These are phyloP conservation scores for Balearica regulorum DNA, from an alignment of 2,797 vertebrate genomes.

Conservation along the genomic window DNA sequence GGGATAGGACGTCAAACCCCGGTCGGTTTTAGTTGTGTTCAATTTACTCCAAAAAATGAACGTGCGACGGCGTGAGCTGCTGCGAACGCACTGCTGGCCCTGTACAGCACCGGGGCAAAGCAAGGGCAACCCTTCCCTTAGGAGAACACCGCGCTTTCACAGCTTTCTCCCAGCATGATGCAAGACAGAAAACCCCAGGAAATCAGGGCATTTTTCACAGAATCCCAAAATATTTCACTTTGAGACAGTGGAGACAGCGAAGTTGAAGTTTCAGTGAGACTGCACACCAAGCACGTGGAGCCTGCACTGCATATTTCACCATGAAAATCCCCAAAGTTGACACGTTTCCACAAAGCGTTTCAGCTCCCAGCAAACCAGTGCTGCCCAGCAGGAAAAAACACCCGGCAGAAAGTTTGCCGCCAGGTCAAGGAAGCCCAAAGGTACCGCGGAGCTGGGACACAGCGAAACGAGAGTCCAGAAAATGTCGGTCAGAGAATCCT, in stretches of 20 bases:
- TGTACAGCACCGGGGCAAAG: rapidly evolving
- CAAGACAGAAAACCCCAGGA: not conserved
- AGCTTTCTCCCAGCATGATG: not conserved
- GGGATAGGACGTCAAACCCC: not conserved
- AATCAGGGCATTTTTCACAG: rapidly evolving
- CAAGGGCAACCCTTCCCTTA: rapidly evolving
- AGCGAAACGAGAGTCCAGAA: rapidly evolving
- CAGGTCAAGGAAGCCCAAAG: not conserved
- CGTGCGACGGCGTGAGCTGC: rapidly evolving
- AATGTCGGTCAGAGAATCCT: rapidly evolving
- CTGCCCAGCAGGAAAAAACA: not conserved
- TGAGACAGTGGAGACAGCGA: rapidly evolving
- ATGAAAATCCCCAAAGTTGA: not conserved
- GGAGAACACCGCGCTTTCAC: not conserved
- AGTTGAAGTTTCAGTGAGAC: not conserved
- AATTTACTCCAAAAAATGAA: not conserved
- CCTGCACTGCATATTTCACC: rapidly evolving
- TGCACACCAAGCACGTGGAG: rapidly evolving
- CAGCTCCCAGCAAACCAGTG: not conserved
- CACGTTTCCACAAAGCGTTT: not conserved
- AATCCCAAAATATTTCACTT: not conserved
- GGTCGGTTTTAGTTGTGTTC: rapidly evolving
- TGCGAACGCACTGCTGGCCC: rapidly evolving
- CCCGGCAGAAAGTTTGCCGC: not conserved
- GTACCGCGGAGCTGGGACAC: rapidly evolving